A percentile compares a stretch with the other conserved stretches of the same genome.
phyloP scores from a whole-genome alignment of 30 jellyfish, hydroid and myxozoan genomes.

The Aurelia aurita complex sp. Pacific region DNA sequence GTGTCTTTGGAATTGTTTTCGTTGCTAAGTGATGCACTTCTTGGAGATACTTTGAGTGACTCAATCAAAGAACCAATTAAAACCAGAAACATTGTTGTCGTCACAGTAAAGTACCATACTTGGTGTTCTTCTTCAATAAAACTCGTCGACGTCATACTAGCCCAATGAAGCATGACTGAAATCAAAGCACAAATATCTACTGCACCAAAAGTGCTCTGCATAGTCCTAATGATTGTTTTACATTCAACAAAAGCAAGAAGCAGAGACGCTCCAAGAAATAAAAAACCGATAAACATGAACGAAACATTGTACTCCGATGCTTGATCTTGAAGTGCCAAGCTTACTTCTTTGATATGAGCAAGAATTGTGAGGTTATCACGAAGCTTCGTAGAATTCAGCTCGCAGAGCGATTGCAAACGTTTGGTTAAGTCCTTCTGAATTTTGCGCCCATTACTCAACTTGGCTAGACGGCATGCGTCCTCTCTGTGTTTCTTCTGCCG shows the following conservation, averaged over 20 bases:
- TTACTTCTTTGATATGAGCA: background rate
- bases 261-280: slow-evolving; percentile 14
- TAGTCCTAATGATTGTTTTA: too few species aligned
- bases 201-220: too few species aligned
- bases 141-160: slow-evolving; percentile 65
- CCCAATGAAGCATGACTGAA: too few species aligned
- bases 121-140: slow-evolving; percentile 94
- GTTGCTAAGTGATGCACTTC: background rate
- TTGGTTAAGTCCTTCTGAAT: background rate
- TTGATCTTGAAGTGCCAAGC: slow-evolving; percentile 9
- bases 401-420: background rate
- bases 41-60: background rate
- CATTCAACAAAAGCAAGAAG: background rate
- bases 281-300: slow-evolving; percentile 17
- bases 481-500: background rate
- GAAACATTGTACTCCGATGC: slow-evolving; percentile 22
- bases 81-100: slow-evolving; percentile 14
- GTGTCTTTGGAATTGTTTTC: background rate
- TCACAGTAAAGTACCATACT: slow-evolving; percentile 71
- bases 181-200: too few species aligned
- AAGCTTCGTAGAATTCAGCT: background rate
- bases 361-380: background rate
- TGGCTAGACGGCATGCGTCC: background rate
- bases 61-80: background rate
- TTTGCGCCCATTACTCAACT: background rate